These are phyloP conservation scores for Serinus canaria DNA, from an alignment of 2,113 vertebrate species.

Conservation along the genomic window DNA sequence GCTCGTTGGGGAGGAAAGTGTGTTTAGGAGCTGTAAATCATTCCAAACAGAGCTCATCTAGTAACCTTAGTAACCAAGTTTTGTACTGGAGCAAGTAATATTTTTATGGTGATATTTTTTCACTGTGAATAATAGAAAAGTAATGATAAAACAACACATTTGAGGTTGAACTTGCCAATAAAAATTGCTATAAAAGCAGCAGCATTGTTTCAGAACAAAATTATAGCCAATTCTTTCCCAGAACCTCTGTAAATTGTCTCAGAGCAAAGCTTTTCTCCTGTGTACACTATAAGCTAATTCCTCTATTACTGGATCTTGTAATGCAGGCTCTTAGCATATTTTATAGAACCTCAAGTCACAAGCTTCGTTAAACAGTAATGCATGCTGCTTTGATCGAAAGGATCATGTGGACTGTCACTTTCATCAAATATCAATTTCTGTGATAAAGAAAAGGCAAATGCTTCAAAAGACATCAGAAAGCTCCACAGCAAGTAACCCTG, in stretches of 20 bases:
- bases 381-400: neutral
- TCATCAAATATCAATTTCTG: neutral
- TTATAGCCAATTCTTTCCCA: neutral
- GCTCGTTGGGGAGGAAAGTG: neutral
- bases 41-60: slow-evolving; percentile 49
- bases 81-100: slow-evolving; percentile 42
- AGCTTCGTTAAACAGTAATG: neutral
- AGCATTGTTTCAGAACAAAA: slow-evolving; percentile 8
- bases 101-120: slow-evolving; percentile 36
- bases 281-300: slow-evolving; percentile 4
- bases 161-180: slow-evolving; percentile 8
- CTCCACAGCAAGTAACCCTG: neutral
- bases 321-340: neutral
- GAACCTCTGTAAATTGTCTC: slow-evolving; percentile 11
- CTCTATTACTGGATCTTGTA: slow-evolving; percentile 14
- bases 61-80: slow-evolving; percentile 63
- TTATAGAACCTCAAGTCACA: neutral
- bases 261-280: neutral
- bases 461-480: neutral
- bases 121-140: slow-evolving; percentile 49
- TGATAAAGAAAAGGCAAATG: neutral
- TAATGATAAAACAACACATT: slow-evolving; percentile 42
- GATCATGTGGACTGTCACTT: neutral
- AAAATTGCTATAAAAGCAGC: neutral
- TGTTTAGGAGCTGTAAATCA: slow-evolving; percentile 46